phyloP scores from a whole-genome alignment of 1,140 invertebrate species.

The Stegodyphus mimosarum region DNA sequence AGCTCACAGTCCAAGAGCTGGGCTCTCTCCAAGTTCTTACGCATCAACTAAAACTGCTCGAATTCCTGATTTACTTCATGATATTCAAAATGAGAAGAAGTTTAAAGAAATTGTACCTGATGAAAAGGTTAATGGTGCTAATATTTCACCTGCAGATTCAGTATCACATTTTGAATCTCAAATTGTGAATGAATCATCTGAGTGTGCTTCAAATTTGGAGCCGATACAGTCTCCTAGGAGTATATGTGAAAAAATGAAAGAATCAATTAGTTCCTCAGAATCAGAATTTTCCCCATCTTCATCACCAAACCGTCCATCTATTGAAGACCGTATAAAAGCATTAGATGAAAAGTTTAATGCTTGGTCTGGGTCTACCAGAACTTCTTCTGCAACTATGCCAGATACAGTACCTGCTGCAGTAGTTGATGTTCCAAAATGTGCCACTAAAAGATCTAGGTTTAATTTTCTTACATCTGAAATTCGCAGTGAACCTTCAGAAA shows the following conservation, averaged over 20 bases:
- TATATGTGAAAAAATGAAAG: constrained; percentile 37
- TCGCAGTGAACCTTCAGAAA: constrained; percentile 83
- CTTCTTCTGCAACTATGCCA: constrained; percentile 52
- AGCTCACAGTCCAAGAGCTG: constrained; percentile 55
- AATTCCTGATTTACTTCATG: constrained; percentile 24
- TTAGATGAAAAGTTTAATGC: constrained; percentile 93
- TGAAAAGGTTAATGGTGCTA: constrained; percentile 38
- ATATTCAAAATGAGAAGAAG: constrained; percentile 48
- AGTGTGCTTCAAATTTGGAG: constrained; percentile 23
- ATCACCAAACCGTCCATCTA: constrained; percentile 67
- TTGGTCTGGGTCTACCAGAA: constrained; percentile 74
- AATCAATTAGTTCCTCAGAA: constrained; percentile 65
- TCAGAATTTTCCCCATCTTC: constrained; percentile 67
- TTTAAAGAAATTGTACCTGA: constrained; percentile 30
- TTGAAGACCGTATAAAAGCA: constrained; percentile 88
- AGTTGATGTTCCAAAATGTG: constrained; percentile 72
- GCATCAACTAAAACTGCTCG: constrained; percentile 40
- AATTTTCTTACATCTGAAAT: constrained; percentile 48
- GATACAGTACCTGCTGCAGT: constrained; percentile 60
- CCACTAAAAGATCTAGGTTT: constrained; percentile 68
- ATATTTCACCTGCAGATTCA: constrained; percentile 29
- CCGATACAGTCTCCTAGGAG: constrained; percentile 53
- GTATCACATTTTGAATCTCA: constrained; percentile 23
- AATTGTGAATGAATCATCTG: constrained; percentile 13
- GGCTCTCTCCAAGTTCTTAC: constrained; percentile 54